Evolutionary conservation across 1,140 invertebrate genomes (phyloP).

Genomic region (Octopus bimaculoides): DNA sequence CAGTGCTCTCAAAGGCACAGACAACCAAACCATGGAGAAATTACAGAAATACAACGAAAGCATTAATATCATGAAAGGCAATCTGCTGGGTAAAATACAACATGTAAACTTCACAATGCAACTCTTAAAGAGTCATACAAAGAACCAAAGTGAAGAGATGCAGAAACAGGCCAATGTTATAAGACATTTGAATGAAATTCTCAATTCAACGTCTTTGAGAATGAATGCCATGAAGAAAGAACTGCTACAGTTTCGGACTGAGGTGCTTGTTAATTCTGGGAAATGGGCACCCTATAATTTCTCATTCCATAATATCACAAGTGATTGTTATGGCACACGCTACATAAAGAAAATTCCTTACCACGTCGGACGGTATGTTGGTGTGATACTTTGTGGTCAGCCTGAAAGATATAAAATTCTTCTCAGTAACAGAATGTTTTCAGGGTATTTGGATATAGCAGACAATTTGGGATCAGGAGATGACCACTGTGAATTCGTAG

Average conservation of each 20-base stretch:
- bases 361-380: constrained; percentile 33
- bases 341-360: constrained; percentile 36
- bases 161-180: constrained; percentile 15
- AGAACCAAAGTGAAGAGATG: constrained; percentile 21
- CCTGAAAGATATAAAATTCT: constrained; percentile 45
- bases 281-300: constrained; percentile 42
- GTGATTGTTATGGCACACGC: constrained; percentile 39
- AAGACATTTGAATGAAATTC: constrained; percentile 15
- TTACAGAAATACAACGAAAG: constrained; percentile 13
- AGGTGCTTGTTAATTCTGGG: constrained; percentile 16
- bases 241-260: background rate
- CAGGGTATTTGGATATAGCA: constrained; percentile 44
- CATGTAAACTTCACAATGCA: background rate
- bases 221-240: constrained; percentile 23
- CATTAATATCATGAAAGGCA: background rate
- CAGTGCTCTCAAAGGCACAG: background rate
- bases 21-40: background rate
- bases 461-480: constrained; percentile 41
- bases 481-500: constrained; percentile 53
- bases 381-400: constrained; percentile 43
- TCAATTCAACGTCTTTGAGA: constrained; percentile 12
- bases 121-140: constrained; percentile 11
- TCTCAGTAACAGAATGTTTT: constrained; percentile 34
- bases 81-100: background rate
- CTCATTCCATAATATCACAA: constrained; percentile 28